phyloP scores from a whole-genome alignment of 2,888 invertebrate genomes.

The Euzetes globulus region DNA sequence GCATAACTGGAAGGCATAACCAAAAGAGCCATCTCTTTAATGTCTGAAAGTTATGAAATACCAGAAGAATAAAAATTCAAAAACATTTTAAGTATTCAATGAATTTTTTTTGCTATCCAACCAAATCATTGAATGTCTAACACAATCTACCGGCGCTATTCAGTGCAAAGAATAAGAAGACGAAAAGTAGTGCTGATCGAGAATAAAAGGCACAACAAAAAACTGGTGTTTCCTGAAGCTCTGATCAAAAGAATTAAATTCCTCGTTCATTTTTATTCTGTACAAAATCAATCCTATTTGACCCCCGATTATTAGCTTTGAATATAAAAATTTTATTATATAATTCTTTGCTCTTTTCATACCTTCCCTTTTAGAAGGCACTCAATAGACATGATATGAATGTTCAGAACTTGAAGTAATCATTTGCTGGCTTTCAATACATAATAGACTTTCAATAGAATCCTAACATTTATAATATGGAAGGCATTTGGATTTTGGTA shows the following conservation, averaged over 20 bases:
- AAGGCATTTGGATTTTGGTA: neutral
- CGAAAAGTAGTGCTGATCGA: neutral
- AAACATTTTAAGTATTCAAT: slow-evolving; percentile 7
- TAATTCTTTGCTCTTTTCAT: slow-evolving; percentile 12
- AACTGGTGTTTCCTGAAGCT: too few species aligned
- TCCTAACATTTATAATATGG: too few species aligned
- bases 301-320: slow-evolving; percentile 6
- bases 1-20: slow-evolving; percentile 6
- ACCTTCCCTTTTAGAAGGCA: neutral
- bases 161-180: neutral
- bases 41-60: neutral
- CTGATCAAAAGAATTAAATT: neutral
- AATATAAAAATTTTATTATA: neutral
- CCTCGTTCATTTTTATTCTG: neutral
- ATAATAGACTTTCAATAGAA: too few species aligned
- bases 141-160: slow-evolving; percentile 6
- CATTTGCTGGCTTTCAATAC: too few species aligned
- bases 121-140: neutral
- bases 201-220: too few species aligned
- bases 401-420: too few species aligned
- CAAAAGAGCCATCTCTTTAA: neutral
- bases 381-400: too few species aligned
- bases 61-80: neutral
- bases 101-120: neutral
- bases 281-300: neutral